A percentile compares a stretch with the other conserved stretches of the same genome.
Conservation (phyloP, 2,113 vertebrate genomes). For the Lampris megalopsis region DNA sequence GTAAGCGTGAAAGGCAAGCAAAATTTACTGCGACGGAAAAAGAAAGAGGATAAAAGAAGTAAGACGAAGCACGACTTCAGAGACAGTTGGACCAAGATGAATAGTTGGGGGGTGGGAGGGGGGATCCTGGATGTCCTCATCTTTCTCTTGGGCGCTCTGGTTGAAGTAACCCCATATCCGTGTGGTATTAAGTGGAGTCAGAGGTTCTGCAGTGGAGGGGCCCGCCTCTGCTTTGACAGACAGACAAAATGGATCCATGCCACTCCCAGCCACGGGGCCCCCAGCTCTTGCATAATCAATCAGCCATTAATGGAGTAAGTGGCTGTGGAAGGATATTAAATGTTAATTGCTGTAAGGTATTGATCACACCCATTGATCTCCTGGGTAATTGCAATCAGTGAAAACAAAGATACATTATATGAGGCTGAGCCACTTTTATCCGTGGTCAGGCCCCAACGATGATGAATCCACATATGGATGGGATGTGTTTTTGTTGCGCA, state of each 20-base stretch:
- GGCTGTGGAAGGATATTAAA: constrained; percentile 86
- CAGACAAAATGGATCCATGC: constrained; percentile 75
- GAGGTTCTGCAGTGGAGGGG: constrained; percentile 50
- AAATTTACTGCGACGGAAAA: constrained; percentile 27
- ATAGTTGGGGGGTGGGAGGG: neutral
- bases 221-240: constrained; percentile 68
- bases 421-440: constrained; percentile 59
- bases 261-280: constrained; percentile 68
- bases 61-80: neutral
- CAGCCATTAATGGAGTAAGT: constrained; percentile 85
- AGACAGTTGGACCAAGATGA: constrained; percentile 7
- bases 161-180: constrained; percentile 51
- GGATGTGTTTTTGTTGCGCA: constrained; percentile 46
- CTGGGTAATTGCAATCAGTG: constrained; percentile 80
- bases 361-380: constrained; percentile 81
- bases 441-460: constrained; percentile 55
- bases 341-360: constrained; percentile 87
- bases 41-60: constrained; percentile 12
- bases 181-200: constrained; percentile 54
- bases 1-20: constrained; percentile 52
- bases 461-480: constrained; percentile 61
- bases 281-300: constrained; percentile 82
- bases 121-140: constrained; percentile 49
- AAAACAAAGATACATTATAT: constrained; percentile 83
- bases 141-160: constrained; percentile 1